These are phyloP conservation scores for Carassius auratus DNA, from an alignment of 2,113 vertebrate genomes.

Conservation along the genomic window DNA sequence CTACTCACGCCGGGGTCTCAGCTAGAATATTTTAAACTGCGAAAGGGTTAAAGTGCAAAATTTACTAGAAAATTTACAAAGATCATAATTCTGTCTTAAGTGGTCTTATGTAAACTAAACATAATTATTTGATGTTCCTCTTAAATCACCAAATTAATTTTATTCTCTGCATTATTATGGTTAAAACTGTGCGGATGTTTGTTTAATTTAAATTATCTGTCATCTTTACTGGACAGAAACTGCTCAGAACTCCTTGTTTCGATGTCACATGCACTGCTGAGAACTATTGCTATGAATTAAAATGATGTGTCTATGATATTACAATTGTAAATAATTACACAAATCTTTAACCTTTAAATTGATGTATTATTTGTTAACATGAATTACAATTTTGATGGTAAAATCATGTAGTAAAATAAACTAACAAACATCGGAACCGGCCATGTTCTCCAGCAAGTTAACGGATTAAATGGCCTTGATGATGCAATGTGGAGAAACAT, in stretches of 20 bases:
- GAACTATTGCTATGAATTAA: neutral
- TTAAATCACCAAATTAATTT: too few relatives aligned
- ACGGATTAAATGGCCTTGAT: neutral
- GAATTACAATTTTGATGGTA: neutral
- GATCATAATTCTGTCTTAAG: too few relatives aligned
- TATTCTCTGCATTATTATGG: neutral
- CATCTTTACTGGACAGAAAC: neutral
- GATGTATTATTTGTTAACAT: neutral
- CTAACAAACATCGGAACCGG: neutral
- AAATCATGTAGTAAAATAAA: neutral
- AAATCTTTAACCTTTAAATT: neutral
- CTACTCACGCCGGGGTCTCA: too few relatives aligned
- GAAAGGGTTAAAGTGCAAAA: too few relatives aligned
- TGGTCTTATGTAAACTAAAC: too few relatives aligned
- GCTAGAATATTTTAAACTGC: too few relatives aligned
- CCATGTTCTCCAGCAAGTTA: neutral
- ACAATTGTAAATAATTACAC: rapidly evolving
- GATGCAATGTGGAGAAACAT: too few relatives aligned
- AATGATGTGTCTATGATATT: neutral
- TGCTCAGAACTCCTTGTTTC: neutral
- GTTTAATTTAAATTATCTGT: neutral
- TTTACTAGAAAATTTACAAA: too few relatives aligned
- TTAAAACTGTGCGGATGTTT: neutral
- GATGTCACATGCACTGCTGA: neutral
- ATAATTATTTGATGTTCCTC: too few relatives aligned